Conservation (phyloP, 2,888 invertebrate genomes). For the Drosophila nr. medialis region DNA sequence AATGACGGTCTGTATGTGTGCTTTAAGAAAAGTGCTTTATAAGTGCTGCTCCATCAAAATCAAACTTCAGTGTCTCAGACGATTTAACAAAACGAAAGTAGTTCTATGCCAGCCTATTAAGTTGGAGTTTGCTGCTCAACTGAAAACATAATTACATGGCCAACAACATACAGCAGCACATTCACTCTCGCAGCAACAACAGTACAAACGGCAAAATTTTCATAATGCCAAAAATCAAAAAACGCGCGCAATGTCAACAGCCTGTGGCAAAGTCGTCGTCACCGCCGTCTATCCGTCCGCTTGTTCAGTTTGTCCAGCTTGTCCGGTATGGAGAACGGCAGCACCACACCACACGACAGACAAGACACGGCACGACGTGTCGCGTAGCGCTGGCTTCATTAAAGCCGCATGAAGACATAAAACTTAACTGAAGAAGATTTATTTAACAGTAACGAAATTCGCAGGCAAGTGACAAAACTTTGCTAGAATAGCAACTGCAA, state of each 20-base stretch:
- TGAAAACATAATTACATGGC: conserved; percentile 70
- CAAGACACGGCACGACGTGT: conserved; percentile 26
- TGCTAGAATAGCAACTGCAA: conserved; percentile 31
- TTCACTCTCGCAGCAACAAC: conserved; percentile 43
- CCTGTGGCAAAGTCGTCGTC: conserved; percentile 36
- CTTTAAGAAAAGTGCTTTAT: conserved; percentile 67
- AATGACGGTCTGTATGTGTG: conserved; percentile 6
- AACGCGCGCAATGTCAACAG: conserved; percentile 53
- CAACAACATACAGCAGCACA: conserved; percentile 39
- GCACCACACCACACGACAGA: not conserved
- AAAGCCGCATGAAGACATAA: conserved; percentile 65
- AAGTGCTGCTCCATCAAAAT: conserved; percentile 73
- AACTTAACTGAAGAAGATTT: conserved; percentile 62
- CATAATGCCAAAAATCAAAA: conserved; percentile 62
- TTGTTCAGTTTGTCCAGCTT: conserved; percentile 12
- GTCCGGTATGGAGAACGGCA: conserved; percentile 33
- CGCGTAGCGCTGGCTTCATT: conserved; percentile 48
- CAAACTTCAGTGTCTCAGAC: conserved; percentile 52
- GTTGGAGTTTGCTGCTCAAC: conserved; percentile 54
- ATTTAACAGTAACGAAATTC: conserved; percentile 66
- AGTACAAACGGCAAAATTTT: conserved; percentile 37
- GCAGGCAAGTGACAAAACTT: conserved; percentile 53
- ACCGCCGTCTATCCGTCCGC: conserved; percentile 11
- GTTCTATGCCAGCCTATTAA: conserved; percentile 69
- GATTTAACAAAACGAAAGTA: conserved; percentile 73